phyloP scores from a whole-genome alignment of 2,113 vertebrate species.

The Cyprinodon variegatus region DNA sequence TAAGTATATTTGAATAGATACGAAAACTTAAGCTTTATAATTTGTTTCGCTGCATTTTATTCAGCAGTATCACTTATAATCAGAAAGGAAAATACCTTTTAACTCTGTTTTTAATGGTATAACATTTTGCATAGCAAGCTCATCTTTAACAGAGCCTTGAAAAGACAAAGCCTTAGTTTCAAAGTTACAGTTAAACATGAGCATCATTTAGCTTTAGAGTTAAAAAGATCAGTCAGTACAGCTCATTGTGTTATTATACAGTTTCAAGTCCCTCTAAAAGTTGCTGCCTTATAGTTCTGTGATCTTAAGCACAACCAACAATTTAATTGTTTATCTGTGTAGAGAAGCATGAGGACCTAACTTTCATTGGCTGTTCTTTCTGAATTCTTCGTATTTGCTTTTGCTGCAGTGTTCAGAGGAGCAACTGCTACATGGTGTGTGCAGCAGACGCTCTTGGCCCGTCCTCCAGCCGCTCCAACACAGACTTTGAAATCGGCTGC shows the following conservation, averaged over 20 bases:
- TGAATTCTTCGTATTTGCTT: neutral
- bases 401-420: conserved; percentile 89
- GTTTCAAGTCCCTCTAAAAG: no score
- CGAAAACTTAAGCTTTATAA: neutral
- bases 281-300: no score
- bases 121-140: neutral
- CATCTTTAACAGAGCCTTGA: neutral
- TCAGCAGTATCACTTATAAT: neutral
- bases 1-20: no score
- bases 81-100: neutral
- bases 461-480: conserved; percentile 83
- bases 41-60: neutral
- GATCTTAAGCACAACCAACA: no score
- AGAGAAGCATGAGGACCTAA: neutral
- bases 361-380: neutral
- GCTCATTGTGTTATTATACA: no score
- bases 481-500: conserved; percentile 94
- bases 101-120: neutral
- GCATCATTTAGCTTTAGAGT: neutral
- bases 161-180: neutral
- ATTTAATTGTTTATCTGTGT: neutral
- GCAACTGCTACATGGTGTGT: conserved; percentile 98
- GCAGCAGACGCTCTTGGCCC: conserved; percentile 85
- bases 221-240: no score
- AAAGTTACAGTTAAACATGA: neutral